phyloP scores from a whole-genome alignment of 2,888 invertebrate genomes.

The Copidosoma aretas region DNA sequence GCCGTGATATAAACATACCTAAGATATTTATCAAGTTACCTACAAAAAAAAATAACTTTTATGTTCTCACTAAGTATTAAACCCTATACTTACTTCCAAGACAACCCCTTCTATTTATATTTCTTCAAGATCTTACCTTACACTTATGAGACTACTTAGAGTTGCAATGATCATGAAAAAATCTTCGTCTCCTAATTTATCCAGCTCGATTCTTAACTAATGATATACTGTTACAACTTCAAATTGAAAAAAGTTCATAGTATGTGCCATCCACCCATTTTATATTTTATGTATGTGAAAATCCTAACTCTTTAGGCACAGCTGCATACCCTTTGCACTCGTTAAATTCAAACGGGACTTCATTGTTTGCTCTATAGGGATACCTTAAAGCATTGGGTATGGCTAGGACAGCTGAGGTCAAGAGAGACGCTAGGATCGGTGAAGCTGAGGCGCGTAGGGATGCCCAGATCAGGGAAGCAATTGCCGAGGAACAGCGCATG shows the following conservation, averaged over 20 bases:
- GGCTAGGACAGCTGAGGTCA: constrained; percentile 94
- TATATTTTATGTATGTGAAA: too few relatives aligned
- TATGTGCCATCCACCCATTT: too few relatives aligned
- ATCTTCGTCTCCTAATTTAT: too few relatives aligned
- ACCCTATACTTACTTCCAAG: background rate
- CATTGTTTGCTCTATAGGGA: constrained; percentile 66
- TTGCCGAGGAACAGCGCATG: constrained; percentile 96
- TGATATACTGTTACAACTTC: too few relatives aligned
- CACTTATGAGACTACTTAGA: too few relatives aligned
- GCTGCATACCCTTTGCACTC: too few relatives aligned
- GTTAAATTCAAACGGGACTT: too few relatives aligned
- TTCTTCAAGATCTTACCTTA: background rate
- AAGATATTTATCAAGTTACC: background rate
- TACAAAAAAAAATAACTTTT: constrained; percentile 5
- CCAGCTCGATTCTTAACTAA: too few relatives aligned
- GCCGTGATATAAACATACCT: too few relatives aligned
- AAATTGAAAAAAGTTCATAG: too few relatives aligned
- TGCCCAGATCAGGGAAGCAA: constrained; percentile 91
- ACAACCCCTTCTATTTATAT: background rate
- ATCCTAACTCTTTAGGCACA: too few relatives aligned
- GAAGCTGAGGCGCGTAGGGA: constrained; percentile 95
- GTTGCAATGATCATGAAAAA: too few relatives aligned
- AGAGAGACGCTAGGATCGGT: constrained; percentile 94
- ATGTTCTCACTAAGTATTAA: constrained; percentile 16
- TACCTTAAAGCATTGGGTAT: constrained; percentile 93